Evolutionary conservation across 2,888 invertebrate genomes (phyloP).

Genomic region (Agrochola lota): DNA sequence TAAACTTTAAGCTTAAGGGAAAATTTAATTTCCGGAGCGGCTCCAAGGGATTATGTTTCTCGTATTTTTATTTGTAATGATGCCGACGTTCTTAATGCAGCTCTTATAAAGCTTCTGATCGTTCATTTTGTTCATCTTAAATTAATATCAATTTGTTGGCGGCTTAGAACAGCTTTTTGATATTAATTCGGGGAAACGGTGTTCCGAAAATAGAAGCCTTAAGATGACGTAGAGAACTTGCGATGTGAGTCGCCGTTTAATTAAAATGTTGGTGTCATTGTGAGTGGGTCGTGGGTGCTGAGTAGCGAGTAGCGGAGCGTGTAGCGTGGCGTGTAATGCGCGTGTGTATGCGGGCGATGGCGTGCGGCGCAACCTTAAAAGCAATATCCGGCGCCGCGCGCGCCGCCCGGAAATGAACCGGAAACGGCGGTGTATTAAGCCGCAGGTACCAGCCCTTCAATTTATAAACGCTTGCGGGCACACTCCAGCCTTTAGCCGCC

Average conservation of each 20-base stretch:
- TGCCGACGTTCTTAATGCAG: conserved; percentile 67
- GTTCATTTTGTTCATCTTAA: conserved; percentile 59
- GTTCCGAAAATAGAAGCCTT: conserved; percentile 35
- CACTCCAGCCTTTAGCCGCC: conserved; percentile 78
- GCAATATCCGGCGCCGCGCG: conserved; percentile 91
- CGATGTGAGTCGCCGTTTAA: conserved; percentile 35
- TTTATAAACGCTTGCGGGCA: conserved; percentile 89
- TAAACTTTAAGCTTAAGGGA: conserved; percentile 87
- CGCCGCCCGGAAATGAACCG: conserved; percentile 91
- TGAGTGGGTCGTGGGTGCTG: conserved; percentile 49
- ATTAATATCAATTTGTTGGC: conserved; percentile 43
- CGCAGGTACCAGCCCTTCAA: conserved; percentile 90
- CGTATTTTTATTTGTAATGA: conserved; percentile 78
- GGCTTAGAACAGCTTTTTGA: conserved; percentile 38
- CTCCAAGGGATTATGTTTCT: conserved; percentile 80
- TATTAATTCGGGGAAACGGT: conserved; percentile 40
- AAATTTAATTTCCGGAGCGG: conserved; percentile 87
- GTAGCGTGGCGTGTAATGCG: conserved; percentile 70
- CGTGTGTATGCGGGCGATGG: conserved; percentile 76
- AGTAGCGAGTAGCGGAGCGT: conserved; percentile 65
- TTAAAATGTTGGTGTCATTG: conserved; percentile 37
- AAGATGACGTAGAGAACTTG: background rate
- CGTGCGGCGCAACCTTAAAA: conserved; percentile 90
- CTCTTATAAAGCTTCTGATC: conserved; percentile 66
- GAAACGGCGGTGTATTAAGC: conserved; percentile 91